Base-by-base conservation (phyloP, 2,797 vertebrate species). In the Microchirus variegatus region DNA sequence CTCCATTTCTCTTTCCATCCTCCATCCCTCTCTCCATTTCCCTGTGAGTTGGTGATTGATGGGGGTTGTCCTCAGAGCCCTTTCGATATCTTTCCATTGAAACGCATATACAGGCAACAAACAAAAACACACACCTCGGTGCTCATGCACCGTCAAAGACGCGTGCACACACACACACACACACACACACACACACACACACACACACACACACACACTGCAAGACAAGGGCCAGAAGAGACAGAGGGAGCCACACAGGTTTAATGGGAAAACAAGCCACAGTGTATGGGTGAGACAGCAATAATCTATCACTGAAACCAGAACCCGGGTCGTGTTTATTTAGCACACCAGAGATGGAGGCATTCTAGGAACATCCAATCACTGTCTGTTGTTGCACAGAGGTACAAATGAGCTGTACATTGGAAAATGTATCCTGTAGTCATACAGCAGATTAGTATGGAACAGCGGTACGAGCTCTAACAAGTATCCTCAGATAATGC, bases 241-340 rank as follows among this genome's bases (percentile, higher is more conserved):
- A 80, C 87, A 81, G 78, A 73, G 72, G 78, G 68, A 84, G 71
- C 70, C 36, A 10, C 57, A 35, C 74, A 73, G 59, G 74, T 84
- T 89, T 84, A 89, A 90, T 90, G 78, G 83, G 73, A 90, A 89
- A 85, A 86, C 82, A 80, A 76, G 78, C 72, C 70, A 73, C 72
- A 72, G 82, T 78, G 80, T 84, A 70, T 56, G 83, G 73, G 82
- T 77, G 75, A 89, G 85, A 88, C 86, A 87, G 75, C 75, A 60
- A 71, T 81, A 84, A 90, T 91, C 85, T 82, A 90, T 90, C 89
- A 89, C 76, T 62, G 83, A 74, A 80, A 79, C 64, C 80, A 84
- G 18, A 76, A 76, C 65, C 72, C 43, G 52, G 60, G 53, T 61
- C 64, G 65, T 77, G 77, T 83, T 84, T 84, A 75, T 80, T 73